phyloP scores from a whole-genome alignment of 2,113 vertebrate genomes.

The Panthera uncia region DNA sequence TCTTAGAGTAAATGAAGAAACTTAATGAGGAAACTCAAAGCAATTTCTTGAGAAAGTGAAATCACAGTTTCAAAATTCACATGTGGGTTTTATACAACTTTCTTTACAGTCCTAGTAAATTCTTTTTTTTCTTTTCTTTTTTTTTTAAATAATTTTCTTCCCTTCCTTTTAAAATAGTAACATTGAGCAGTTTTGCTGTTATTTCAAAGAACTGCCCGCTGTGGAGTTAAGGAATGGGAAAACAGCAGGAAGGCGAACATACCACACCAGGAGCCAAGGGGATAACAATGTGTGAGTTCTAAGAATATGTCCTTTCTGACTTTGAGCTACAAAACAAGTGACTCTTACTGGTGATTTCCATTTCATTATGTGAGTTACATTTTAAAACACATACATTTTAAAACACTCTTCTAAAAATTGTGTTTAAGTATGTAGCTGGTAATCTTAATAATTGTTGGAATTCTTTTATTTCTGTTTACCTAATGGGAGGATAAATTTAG shows the following conservation, averaged over 20 bases:
- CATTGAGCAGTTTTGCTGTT: slow-evolving; percentile 98
- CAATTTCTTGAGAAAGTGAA: not conserved
- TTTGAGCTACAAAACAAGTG: not conserved
- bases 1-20: not conserved
- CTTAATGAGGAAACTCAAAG: not conserved
- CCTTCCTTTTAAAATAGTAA: slow-evolving; percentile 87
- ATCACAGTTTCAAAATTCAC: not conserved
- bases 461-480: slow-evolving; percentile 25
- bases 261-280: slow-evolving; percentile 98
- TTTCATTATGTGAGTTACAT: not conserved
- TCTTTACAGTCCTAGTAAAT: not conserved
- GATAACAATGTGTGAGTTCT: slow-evolving; percentile 96
- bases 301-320: not conserved
- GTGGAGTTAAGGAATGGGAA: slow-evolving; percentile 98
- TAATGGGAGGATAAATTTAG: slow-evolving; percentile 12
- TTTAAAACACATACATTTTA: not conserved
- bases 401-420: not conserved
- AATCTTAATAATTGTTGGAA: not conserved
- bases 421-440: not conserved
- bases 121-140: not conserved
- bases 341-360: not conserved
- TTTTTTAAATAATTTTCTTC: slow-evolving; percentile 43
- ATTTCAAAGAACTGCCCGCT: slow-evolving; percentile 97
- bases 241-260: slow-evolving; percentile 95
- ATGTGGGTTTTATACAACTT: slow-evolving; percentile 4